Evolutionary conservation across 2,888 invertebrate species (phyloP), one percentile per base, ranked within the genome.

Genomic region (Cyclophora punctaria): DNA sequence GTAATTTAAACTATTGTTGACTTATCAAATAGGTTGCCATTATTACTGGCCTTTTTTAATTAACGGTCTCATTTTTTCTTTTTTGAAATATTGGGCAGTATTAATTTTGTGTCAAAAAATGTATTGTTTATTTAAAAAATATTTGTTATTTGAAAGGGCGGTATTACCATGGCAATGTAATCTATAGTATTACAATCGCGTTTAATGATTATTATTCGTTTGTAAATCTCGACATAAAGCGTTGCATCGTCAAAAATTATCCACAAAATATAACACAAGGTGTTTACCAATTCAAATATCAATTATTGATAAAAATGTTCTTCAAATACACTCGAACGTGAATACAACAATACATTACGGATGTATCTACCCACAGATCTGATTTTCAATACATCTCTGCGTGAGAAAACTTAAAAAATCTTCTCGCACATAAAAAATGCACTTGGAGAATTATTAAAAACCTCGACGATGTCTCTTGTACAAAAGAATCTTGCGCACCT

Each of bases 321-420:
- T 72, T 77, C 69, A 74, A 72, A 74, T 70, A 41, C 77, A 75
- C 71, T 78, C 69, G 74, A 75, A 77, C 74, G 73, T 74, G 73
- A 67, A 71, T 69, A 62, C 67, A 68, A 78, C 75, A 80, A 79
- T 71, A 66, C 66, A 7, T 37, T 79, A 59, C 76, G 80, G 84
- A 87, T 84, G 85, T 85, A 87, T 88, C 88, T 88, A 84, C 86
- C 88, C 88, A 85, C 87, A 88, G 86, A 88, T 87, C 87, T 68
- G 63, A 58, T 66, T 64, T 64, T 80, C 77, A 82, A 85, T 78
- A 64, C 75, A 57, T 61, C 75, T 64, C 78, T 84, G 88, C 88
- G 88, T 88, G 88, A 87, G 88, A 88, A 88, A 86, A 68, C 67
- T 78, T 75, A 87, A 87, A 88, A 88, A 86, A 85, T 78, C 60